Evolutionary conservation across 2,113 vertebrate species (phyloP), one percentile per base, ranked within the genome.

Genomic region (Lophotis ruficrista): DNA sequence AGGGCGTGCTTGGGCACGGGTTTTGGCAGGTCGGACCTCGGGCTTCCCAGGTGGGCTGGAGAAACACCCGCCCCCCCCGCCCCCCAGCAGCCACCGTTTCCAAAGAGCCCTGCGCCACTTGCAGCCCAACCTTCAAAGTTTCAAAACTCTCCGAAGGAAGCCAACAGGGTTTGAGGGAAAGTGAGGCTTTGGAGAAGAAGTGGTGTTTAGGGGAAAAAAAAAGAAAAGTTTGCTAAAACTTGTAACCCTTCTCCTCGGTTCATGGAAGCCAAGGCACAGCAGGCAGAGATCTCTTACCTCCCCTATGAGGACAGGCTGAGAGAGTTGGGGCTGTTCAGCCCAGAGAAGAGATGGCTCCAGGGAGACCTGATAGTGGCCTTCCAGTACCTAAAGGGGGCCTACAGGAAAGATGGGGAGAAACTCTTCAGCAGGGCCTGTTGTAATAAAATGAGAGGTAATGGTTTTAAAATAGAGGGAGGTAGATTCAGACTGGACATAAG

Each of bases 1-100:
- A 8, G 12, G 18, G 3, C 2, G 33, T 5, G 33, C 14, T 8
- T 2, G 22, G 14, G 9, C 10, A 0, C 4, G 3, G 35, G 15
- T 0, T 5, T 27, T 2, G n/a, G 12, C n/a, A 7, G 78, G 47
- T 21, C 2, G 13, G 37, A 4, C 8, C 53, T 16, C 45, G 0
- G 81, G 23, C 11, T 22, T 23, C 27, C 14, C 71, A 2, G 45
- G 45, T 0, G 11, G 23, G 37, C 24, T 10, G 53, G 28, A 14
- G 88, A 38, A 56, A 5, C 24, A 12, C 10, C 48, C 10, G 5
- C 16, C 41, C 41, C 14, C 41, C 41, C 41, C 41, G 6, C 41
- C 41, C 11, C 3, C 28, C 30, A 2, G 8, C 23, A 10, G 64
- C 10, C 37, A 3, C 4, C 2, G 4, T 47, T 19, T 30, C 1